Evolutionary conservation across 2,113 vertebrate species (phyloP), one percentile per base, ranked within the genome.

Genomic region (Strix aluco): DNA sequence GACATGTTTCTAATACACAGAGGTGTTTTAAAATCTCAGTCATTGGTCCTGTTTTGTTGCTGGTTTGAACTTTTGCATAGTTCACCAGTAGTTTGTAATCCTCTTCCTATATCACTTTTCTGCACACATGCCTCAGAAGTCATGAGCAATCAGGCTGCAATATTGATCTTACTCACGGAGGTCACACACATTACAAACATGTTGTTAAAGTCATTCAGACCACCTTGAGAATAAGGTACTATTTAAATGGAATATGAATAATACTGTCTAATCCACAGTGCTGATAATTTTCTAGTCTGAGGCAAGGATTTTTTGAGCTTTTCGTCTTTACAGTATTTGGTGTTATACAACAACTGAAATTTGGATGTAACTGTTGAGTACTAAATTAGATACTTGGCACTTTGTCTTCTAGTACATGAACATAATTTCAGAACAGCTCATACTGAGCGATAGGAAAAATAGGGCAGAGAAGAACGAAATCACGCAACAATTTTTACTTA

Each of bases 341-440:
- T 86, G 40, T 95, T 96, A 95, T 63, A 94, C 95, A 96, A 82
- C 62, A 93, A 65, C 84, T 88, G 88, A 96, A 96, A 95, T 96
- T 93, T 94, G 74, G 88, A 94, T 95, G 46, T 52, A 86, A 70
- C 58, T 70, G 63, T 83, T 93, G 36, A 95, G 88, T 92, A 79
- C 96, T 94, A 96, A 94, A 96, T 96, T 96, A 94, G 78, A 75
- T 93, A 96, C 71, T 97, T 96, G 96, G 96, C 92, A 96, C 79
- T 88, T 94, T 27, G 54, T 94, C 90, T 96, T 91, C 62, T 82
- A 77, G 87, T 83, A 70, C 87, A 88, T 71, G 82, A 96, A 77
- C 88, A 95, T 94, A 95, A 96, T 96, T 96, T 95, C 88, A 86
- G 90, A 96, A 96, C 92, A 97, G 90, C 90, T 96, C 93, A 96